Evolutionary conservation across 2,113 vertebrate genomes (phyloP).

Genomic region (Noturus placidus): DNA sequence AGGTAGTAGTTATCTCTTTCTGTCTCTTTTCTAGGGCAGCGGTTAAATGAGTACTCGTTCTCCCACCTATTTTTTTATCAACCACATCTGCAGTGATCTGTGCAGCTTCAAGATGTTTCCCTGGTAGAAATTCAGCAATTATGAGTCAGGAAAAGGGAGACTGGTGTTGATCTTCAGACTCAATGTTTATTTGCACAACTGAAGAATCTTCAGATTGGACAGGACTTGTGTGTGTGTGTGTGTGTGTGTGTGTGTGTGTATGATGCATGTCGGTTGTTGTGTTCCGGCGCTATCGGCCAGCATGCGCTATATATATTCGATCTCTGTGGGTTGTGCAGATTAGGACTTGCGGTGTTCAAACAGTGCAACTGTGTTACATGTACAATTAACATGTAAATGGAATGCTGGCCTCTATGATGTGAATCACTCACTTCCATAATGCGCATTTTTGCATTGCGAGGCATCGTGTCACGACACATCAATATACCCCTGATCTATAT

Average conservation of each 20-base stretch:
- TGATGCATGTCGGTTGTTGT: too few species aligned
- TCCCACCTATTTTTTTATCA: neutral
- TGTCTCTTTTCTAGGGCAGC: neutral
- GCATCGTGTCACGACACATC: neutral
- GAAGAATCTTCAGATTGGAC: neutral
- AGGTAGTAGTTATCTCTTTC: slow-evolving; percentile 21
- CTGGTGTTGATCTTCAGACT: neutral
- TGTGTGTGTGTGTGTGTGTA: neutral
- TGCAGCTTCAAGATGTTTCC: neutral
- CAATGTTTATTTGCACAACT: neutral
- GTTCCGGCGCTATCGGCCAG: neutral
- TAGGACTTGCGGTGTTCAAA: neutral
- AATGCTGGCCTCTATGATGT: neutral
- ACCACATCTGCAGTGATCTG: neutral
- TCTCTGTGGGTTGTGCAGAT: neutral
- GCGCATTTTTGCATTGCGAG: neutral
- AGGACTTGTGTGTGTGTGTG: neutral
- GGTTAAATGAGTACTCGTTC: neutral
- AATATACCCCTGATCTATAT: neutral
- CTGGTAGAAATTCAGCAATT: neutral
- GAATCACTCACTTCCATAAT: neutral
- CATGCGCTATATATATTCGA: neutral
- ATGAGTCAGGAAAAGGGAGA: neutral
- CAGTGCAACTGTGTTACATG: neutral
- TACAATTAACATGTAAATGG: neutral